Base-by-base conservation (phyloP, 1,140 invertebrate genomes). In the Laupala kohalensis region DNA sequence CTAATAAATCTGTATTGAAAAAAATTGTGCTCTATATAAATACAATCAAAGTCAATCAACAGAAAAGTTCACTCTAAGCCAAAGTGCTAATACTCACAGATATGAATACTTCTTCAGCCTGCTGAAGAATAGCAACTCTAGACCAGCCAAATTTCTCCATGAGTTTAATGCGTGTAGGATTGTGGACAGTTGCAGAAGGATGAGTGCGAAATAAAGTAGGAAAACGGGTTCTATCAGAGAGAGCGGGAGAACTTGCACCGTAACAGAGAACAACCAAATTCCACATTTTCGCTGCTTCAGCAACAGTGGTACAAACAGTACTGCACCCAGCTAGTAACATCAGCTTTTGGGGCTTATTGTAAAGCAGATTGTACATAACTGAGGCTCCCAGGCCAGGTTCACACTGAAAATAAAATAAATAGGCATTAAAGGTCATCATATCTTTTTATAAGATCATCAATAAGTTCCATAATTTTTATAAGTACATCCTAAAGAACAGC, bases 271-370 rank as follows among this genome's bases (percentile, higher is more conserved):
- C 97, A 78, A 99, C 92, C 63, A 99, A 85, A 83, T 99, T 99
- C 97, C 97, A 99, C 93, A 99, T 98, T 83, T 97, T 98, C 27
- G 97, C 97, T 29, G 97, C 95, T 83, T 99, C 97, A 0, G 97
- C 97, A 1, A 99, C 95, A 64, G 97, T 98, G 9, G 97, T 99
- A 77, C 97, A 99, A n/a, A 99, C 97, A 3, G 96, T 98, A 75
- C 95, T 97, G 81, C 97, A 99, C 67, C 97, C 98, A 5, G 95
- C 94, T 27, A 99, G 83, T 68, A 99, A 82, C 86, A 99, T 94
- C 74, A 99, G 83, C 83, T 99, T 99, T 76, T 94, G 92, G 25
- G 97, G 97, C 70, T 90, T 88, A 79, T 96, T 96, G 85, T 99
- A 99, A 64, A 99, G 85, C 67, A 99, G 86, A 83, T 99, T 96